Percentiles rank a stretch among this genome's conserved stretches.
phyloP scores from a whole-genome alignment of 2,888 invertebrate genomes.

The Antitype chi region DNA sequence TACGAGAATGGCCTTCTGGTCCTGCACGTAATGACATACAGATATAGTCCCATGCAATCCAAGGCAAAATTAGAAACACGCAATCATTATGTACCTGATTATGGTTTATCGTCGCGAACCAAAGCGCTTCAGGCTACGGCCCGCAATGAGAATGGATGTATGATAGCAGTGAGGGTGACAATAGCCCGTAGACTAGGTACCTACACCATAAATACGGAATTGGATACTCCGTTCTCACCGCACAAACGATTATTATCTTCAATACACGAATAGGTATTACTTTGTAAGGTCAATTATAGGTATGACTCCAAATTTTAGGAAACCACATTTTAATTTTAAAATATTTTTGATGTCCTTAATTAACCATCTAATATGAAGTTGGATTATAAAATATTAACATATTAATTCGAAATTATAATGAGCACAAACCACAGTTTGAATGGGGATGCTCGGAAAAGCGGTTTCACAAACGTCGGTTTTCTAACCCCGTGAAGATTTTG shows the following conservation, averaged over 20 bases:
- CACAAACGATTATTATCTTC: slow-evolving; percentile 21
- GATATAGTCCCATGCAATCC: background rate
- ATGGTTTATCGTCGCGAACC: slow-evolving; percentile 55
- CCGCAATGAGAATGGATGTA: slow-evolving; percentile 52
- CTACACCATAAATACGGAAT: slow-evolving; percentile 25
- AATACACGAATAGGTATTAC: background rate
- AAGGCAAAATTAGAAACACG: slow-evolving; percentile 47
- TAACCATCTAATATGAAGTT: background rate
- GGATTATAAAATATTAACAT: background rate
- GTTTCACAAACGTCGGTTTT: background rate
- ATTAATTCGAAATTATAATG: background rate
- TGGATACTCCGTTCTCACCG: slow-evolving; percentile 23
- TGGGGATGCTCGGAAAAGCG: background rate
- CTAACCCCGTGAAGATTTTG: background rate
- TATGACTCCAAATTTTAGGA: background rate
- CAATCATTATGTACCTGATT: slow-evolving; percentile 53
- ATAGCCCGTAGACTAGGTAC: slow-evolving; percentile 45
- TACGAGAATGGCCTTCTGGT: no score
- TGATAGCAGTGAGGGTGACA: slow-evolving; percentile 49
- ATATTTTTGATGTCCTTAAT: background rate
- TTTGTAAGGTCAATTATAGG: background rate
- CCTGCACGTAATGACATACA: no score
- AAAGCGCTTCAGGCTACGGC: slow-evolving; percentile 47
- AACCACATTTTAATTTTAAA: no score
- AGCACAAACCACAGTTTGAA: background rate